Base-by-base conservation (phyloP, 2,797 vertebrate genomes). In the Pseudomugil tenellus region DNA sequence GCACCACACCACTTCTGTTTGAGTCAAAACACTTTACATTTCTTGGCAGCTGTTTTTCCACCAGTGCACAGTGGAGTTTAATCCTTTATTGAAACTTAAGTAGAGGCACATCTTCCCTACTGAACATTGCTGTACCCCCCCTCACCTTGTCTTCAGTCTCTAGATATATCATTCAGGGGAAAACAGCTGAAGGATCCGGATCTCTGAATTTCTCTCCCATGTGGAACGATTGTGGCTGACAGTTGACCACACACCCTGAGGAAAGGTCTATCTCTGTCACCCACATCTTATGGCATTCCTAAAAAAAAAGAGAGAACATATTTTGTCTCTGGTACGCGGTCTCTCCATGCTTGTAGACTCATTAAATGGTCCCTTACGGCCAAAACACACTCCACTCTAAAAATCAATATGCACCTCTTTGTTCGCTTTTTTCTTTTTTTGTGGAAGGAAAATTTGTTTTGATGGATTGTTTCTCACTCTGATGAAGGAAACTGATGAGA, bases 351-450 rank as follows among this genome's bases (percentile, higher is more conserved):
- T 92, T 87, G 87, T 91, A 89, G 83, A 92, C 87, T 93, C 90
- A 91, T 94, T 95, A 94, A 92, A 93, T 80, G 84, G 85, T 89
- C 90, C 86, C 90, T 91, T 85, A 79, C 56, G 79, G 89, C 87
- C 88, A 89, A 90, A 91, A 90, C 79, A 84, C 83, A 84, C 77
- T 90, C 81, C 83, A 74, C 83, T 90, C 72, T 59, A 86, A 87
- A 90, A 92, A 93, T 94, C 93, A 89, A 93, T 94, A 91, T 78
- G 67, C 77, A 65, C 68, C 61, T 84, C 76, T 80, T 85, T 78
- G 75, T 80, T 58, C 66, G 32, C 16, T 23, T 75, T 72, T 70
- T 35, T 67, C 57, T 56, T 31, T 16, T 35, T 4, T 57, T 71
- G 58, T 77, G 66, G 56, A 73, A 31, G 25, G 61, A 74, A 61